phyloP scores from a whole-genome alignment of 2,888 invertebrate genomes.

The Cordilura impudica region DNA sequence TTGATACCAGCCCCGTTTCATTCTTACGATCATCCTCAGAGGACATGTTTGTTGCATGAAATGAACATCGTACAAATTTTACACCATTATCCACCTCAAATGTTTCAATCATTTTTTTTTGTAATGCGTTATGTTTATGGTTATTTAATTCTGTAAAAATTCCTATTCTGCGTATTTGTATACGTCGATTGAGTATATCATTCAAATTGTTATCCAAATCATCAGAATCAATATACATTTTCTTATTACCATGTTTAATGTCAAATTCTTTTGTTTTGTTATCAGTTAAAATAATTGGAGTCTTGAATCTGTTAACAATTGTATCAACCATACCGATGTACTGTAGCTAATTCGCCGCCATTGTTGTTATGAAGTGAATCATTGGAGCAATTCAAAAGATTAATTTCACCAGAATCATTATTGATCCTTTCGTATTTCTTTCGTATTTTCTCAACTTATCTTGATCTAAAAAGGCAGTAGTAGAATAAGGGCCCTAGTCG shows the following conservation, averaged over 20 bases:
- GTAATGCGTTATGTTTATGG: slow-evolving; percentile 23
- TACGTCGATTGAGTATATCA: slow-evolving; percentile 31
- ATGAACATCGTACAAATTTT: slow-evolving; percentile 55
- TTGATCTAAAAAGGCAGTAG: slow-evolving; percentile 50
- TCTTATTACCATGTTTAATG: too few species aligned
- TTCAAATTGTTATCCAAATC: slow-evolving; percentile 34
- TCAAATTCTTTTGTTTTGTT: slow-evolving; percentile 15
- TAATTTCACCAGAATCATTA: too few species aligned
- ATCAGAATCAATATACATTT: slow-evolving; percentile 22
- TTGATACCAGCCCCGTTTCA: slow-evolving; percentile 56
- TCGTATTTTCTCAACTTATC: slow-evolving; percentile 46
- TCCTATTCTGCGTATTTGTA: slow-evolving; percentile 42
- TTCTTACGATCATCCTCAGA: slow-evolving; percentile 56
- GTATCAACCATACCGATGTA: slow-evolving; percentile 30
- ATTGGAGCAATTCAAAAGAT: too few species aligned
- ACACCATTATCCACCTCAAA: slow-evolving; percentile 36
- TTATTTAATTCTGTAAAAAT: slow-evolving; percentile 51
- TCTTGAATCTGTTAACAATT: slow-evolving; percentile 26
- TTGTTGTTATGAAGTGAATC: too few species aligned
- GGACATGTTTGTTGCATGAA: slow-evolving; percentile 40
- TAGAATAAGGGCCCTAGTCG: slow-evolving; percentile 61
- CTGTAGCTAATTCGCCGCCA: too few species aligned
- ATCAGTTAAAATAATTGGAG: slow-evolving; percentile 28
- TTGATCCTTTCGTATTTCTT: neutral
- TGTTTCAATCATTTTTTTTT: slow-evolving; percentile 51